These are phyloP conservation scores for Callipepla californica DNA, from an alignment of 2,113 vertebrate species.

Conservation along the genomic window DNA sequence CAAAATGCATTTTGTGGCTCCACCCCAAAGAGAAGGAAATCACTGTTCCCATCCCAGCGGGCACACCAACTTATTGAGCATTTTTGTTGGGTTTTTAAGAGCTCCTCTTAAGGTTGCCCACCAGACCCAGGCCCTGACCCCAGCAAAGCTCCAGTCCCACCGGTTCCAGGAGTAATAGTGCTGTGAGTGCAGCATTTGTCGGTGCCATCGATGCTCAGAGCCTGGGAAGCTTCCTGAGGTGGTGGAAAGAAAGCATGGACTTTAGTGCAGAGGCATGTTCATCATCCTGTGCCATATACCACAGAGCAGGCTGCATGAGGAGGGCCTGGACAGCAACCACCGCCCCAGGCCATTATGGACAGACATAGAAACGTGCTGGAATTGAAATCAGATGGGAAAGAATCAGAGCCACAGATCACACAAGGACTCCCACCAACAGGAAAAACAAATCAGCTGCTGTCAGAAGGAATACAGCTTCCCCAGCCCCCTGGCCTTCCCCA, in stretches of 20 bases:
- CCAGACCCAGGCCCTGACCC: not conserved
- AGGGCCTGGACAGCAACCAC: not conserved
- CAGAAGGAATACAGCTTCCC: not conserved
- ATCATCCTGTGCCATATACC: constrained; percentile 74
- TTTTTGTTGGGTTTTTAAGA: not conserved
- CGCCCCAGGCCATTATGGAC: not conserved
- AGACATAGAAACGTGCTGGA: not conserved
- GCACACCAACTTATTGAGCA: not conserved
- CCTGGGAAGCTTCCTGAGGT: constrained; percentile 2
- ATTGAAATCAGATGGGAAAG: not conserved
- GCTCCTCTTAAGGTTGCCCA: not conserved
- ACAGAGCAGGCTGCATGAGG: not conserved
- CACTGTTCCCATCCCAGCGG: not conserved
- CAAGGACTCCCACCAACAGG: not conserved
- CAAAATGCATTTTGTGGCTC: too few species aligned
- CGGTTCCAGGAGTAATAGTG: not conserved
- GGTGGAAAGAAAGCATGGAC: not conserved
- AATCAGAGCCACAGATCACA: not conserved
- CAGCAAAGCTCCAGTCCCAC: not conserved
- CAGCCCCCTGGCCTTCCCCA: not conserved
- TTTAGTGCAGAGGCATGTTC: constrained; percentile 53
- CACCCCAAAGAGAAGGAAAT: not conserved
- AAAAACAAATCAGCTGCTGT: not conserved
- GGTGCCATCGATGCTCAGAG: not conserved
- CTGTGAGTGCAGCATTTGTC: not conserved